Base-by-base conservation (phyloP, 2,113 vertebrate species). In the Podarcis cretensis region DNA sequence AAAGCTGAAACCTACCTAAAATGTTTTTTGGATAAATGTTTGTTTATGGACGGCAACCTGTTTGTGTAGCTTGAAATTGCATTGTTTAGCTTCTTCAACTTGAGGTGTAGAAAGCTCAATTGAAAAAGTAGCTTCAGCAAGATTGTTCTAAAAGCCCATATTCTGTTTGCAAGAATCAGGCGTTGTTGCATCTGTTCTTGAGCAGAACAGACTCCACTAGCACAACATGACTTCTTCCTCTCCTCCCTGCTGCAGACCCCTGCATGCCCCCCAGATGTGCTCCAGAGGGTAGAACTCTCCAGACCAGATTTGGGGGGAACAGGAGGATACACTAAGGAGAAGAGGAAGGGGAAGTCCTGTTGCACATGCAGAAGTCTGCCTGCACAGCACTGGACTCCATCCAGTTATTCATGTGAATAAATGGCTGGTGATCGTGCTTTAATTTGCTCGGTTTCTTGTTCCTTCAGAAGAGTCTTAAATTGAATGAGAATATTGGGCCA, bases 381-480 rank as follows among this genome's bases (percentile, higher is more conserved):
- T 63, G 18, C 18, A 63, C 59, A 63, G 8, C 18, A 63, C 18
- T 63, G 59, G 16, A 63, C 18, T 63, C 59, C 18, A 63, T 63
- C 59, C 59, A 63, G 18, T 63, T 18, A 14, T 37, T 69, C 73
- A 73, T 89, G 94, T 86, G 89, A 89, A 59, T 85, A 12, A 1
- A 25, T 83, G 91, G 27, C 43, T 69, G 73, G 73, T 77, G 63
- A 25, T 43, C 4, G 20, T 74, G 57, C 80, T 83, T 48, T 80
- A 16, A 10, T 92, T 94, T 93, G 77, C 87, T 57, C 40, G 25
- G 35, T 87, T 75, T 88, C 68, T 75, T 83, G 35, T 27, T 88
- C 32, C 90, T 54, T 79, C 54, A 13, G 77, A 79, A 57, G 13
- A 8, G 25, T 27, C 48, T 30, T 79, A 57, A 54, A 40, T 21